Evolutionary conservation across 1,140 invertebrate species (phyloP).

Genomic region (Saccostrea echinata): DNA sequence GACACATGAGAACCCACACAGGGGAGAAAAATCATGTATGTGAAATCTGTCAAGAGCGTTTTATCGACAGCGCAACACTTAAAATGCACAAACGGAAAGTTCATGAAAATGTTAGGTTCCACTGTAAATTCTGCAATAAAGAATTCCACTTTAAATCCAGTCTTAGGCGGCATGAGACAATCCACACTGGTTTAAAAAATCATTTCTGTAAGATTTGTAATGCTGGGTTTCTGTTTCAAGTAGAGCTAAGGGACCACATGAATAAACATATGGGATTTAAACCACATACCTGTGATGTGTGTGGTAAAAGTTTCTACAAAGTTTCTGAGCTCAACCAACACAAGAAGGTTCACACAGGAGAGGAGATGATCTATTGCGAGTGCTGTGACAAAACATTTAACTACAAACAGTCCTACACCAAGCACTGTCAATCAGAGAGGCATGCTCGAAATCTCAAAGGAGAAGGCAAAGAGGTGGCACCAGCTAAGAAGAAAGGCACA

Average conservation of each 20-base stretch:
- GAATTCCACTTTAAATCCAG: slow-evolving; percentile 50
- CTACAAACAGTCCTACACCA: slow-evolving; percentile 49
- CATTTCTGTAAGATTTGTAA: slow-evolving; percentile 92
- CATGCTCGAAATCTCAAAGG: slow-evolving; percentile 20
- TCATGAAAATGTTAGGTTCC: slow-evolving; percentile 49
- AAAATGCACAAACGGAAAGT: slow-evolving; percentile 48
- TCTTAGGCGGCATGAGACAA: slow-evolving; percentile 54
- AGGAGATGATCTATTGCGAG: slow-evolving; percentile 45
- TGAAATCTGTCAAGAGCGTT: slow-evolving; percentile 93
- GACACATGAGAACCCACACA: slow-evolving; percentile 83
- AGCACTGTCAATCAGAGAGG: slow-evolving; percentile 35
- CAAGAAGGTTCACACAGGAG: slow-evolving; percentile 53
- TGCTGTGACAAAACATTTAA: slow-evolving; percentile 53
- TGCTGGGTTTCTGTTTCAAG: slow-evolving; percentile 95
- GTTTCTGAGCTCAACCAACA: slow-evolving; percentile 43
- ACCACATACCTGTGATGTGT: slow-evolving; percentile 86
- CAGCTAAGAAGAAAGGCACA: background rate
- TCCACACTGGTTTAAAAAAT: slow-evolving; percentile 66
- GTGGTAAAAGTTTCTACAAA: slow-evolving; percentile 83
- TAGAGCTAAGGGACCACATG: slow-evolving; percentile 95
- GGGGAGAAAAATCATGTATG: slow-evolving; percentile 94
- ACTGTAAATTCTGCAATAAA: slow-evolving; percentile 58
- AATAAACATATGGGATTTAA: slow-evolving; percentile 95
- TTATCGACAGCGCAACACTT: slow-evolving; percentile 87
- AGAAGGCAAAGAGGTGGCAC: background rate